Conservation (phyloP, 2,888 invertebrate genomes). For the Electrophaes corylata region DNA sequence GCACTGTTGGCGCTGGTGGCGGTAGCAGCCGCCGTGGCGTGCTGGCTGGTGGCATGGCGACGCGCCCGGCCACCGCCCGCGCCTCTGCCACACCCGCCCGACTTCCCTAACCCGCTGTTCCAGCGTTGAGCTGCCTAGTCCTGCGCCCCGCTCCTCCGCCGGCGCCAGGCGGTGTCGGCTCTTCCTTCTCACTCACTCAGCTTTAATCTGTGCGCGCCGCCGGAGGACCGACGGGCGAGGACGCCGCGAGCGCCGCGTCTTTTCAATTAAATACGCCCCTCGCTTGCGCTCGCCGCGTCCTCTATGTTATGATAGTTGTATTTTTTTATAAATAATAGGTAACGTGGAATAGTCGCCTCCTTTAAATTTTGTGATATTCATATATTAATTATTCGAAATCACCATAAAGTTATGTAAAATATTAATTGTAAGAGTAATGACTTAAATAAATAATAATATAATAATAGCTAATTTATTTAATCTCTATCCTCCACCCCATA, state of each 20-base stretch:
- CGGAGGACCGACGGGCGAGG: slow-evolving; percentile 81
- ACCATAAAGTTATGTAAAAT: slow-evolving; percentile 78
- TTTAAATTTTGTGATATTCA: slow-evolving; percentile 83
- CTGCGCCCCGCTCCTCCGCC: slow-evolving; percentile 79
- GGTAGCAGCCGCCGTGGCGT: slow-evolving; percentile 96
- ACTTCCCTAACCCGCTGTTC: slow-evolving; percentile 97
- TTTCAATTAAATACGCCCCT: slow-evolving; percentile 52
- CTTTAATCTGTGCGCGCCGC: slow-evolving; percentile 76
- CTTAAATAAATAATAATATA: slow-evolving; percentile 65
- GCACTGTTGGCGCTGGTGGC: slow-evolving; percentile 96
- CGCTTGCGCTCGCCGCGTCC: slow-evolving; percentile 75
- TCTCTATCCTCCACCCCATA: too few species aligned
- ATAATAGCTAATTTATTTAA: slow-evolving; percentile 48
- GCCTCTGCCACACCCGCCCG: slow-evolving; percentile 96
- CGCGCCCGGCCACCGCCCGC: slow-evolving; percentile 94
- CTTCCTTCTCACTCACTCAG: slow-evolving; percentile 73
- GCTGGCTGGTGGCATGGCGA: slow-evolving; percentile 97
- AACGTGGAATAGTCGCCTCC: slow-evolving; percentile 78
- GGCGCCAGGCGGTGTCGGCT: slow-evolving; percentile 82
- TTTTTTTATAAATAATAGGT: slow-evolving; percentile 57
- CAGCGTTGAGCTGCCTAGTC: slow-evolving; percentile 78
- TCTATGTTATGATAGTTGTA: slow-evolving; percentile 57
- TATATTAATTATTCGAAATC: slow-evolving; percentile 73
- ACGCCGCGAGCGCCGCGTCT: slow-evolving; percentile 70
- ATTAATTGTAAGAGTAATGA: slow-evolving; percentile 58